These are phyloP conservation scores for Ceyx melanurus DNA, from an alignment of 2,113 vertebrate species.

Conservation along the genomic window DNA sequence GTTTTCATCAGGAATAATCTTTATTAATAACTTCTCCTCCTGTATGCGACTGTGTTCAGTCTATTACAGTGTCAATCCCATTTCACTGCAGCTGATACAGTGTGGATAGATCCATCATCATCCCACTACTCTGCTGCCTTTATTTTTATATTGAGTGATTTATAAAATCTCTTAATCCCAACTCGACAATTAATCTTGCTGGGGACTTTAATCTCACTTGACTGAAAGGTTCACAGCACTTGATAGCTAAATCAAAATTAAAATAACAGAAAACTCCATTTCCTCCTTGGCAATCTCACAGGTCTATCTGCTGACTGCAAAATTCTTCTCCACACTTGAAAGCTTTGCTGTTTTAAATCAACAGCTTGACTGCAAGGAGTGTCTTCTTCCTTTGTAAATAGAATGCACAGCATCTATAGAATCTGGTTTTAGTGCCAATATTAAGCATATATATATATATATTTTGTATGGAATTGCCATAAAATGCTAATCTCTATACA, in stretches of 20 bases:
- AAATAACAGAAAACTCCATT: conserved; percentile 42
- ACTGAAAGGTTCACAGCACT: conserved; percentile 29
- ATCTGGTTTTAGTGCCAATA: background rate
- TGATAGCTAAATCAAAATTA: conserved; percentile 63
- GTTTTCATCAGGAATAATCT: conserved; percentile 23
- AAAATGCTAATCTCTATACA: background rate
- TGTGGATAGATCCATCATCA: too few species aligned
- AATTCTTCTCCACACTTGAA: background rate
- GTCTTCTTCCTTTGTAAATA: background rate
- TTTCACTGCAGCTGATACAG: too few species aligned
- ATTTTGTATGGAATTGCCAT: background rate
- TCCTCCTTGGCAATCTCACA: conserved; percentile 13
- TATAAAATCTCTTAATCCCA: too few species aligned
- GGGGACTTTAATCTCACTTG: conserved; percentile 44
- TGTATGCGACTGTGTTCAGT: too few species aligned
- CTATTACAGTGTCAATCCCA: too few species aligned
- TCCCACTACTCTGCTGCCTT: too few species aligned
- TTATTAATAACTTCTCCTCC: conserved; percentile 31
- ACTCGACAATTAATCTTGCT: conserved; percentile 52
- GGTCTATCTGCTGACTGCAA: background rate
- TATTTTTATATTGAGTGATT: too few species aligned
- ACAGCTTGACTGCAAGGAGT: background rate
- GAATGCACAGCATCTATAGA: background rate
- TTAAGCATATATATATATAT: background rate
- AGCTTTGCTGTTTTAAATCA: background rate